Conservation (phyloP, 2,113 vertebrate genomes). For the Bettongia penicillata region DNA sequence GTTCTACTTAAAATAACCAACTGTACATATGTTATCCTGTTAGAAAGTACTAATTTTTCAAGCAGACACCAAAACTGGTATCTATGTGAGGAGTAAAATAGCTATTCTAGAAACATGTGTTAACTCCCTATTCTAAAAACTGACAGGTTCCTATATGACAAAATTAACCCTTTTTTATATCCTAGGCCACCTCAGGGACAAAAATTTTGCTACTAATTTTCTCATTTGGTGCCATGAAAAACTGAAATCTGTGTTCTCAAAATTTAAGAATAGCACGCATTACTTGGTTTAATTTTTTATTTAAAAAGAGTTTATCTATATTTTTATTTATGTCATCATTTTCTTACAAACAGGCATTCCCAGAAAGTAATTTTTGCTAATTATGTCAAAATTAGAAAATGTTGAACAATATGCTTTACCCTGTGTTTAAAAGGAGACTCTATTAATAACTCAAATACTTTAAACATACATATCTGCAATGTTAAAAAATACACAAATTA, state of each 20-base stretch:
- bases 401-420: not conserved
- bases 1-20: constrained; percentile 16
- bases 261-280: constrained; percentile 36
- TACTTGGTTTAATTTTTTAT: constrained; percentile 29
- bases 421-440: not conserved
- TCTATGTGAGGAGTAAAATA: constrained; percentile 10
- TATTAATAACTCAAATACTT: not conserved
- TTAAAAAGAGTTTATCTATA: too few relatives aligned
- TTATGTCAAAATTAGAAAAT: not conserved
- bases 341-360: not conserved
- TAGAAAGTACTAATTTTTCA: not conserved
- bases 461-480: not conserved
- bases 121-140: constrained; percentile 42
- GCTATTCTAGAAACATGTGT: not conserved
- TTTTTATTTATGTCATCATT: not conserved
- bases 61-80: constrained; percentile 22
- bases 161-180: not conserved
- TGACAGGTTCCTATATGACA: constrained; percentile 2
- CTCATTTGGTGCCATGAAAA: constrained; percentile 33
- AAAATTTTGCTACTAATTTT: constrained; percentile 37
- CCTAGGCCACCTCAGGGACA: constrained; percentile 10
- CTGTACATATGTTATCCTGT: not conserved
- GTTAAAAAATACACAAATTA: too few relatives aligned
- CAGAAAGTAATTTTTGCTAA: not conserved
- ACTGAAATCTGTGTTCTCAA: constrained; percentile 24